phyloP scores from a whole-genome alignment of 2,888 invertebrate species.

The Cephus runcator region DNA sequence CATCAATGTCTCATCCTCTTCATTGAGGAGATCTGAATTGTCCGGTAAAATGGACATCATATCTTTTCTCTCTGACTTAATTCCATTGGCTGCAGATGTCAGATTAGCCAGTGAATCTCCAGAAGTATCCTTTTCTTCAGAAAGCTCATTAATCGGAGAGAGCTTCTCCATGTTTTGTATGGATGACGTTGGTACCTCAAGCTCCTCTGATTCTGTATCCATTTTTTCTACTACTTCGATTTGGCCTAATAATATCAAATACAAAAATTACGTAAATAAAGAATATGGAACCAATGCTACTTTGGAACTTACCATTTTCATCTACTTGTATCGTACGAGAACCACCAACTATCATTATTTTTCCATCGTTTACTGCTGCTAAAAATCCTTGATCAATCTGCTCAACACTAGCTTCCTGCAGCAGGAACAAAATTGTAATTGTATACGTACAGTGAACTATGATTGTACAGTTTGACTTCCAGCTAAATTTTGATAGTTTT shows the following conservation, averaged over 20 bases:
- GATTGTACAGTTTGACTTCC: no score
- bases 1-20: slow-evolving; percentile 37
- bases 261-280: no score
- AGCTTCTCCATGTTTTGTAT: not conserved
- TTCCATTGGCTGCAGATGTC: slow-evolving; percentile 28
- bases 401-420: slow-evolving; percentile 25
- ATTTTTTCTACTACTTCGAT: slow-evolving; percentile 51
- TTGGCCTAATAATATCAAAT: slow-evolving; percentile 37
- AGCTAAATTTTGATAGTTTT: not conserved
- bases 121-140: slow-evolving; percentile 18
- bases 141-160: slow-evolving; percentile 9
- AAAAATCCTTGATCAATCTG: slow-evolving; percentile 41
- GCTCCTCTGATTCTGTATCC: slow-evolving; percentile 18
- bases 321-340: slow-evolving; percentile 52
- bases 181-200: not conserved
- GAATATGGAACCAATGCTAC: no score
- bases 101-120: slow-evolving; percentile 36
- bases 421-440: not conserved
- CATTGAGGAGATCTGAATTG: slow-evolving; percentile 40
- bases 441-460: not conserved
- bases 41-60: slow-evolving; percentile 44
- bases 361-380: slow-evolving; percentile 50
- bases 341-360: slow-evolving; percentile 54
- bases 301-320: slow-evolving; percentile 46
- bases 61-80: slow-evolving; percentile 18